Evolutionary conservation across 2,888 invertebrate species (phyloP), one percentile per base, ranked within the genome.

Genomic region (Tiphia femorata): DNA sequence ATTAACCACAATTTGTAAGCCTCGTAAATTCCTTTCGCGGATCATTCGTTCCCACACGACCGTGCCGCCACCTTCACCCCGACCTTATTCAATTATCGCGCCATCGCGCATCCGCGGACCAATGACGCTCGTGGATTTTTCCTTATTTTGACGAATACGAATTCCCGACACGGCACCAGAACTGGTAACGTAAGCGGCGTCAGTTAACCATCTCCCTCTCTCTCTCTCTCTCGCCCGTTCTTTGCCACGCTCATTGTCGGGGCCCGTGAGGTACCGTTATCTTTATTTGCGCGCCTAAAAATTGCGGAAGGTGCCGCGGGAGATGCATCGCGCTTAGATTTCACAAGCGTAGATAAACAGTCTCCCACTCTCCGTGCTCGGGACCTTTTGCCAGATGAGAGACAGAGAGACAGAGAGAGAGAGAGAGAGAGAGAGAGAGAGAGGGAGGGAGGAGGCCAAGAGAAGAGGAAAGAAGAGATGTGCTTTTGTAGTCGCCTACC

Each of bases 281-380:
- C 14, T 4, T 37, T 37, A 14, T 17, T 27, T 17, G 21, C 35
- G 12, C 27, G 27, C 14, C 2, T 2, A 10, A 41, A 21, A 23
- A 20, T n/a, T 2, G 21, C 3, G 10, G 19, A 5, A 7, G 33
- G n/a, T n/a, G 33, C 14, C 33, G 33, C 6, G 14, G 38, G 27
- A 56, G 57, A 52, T 53, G 58, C 65, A 64, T 48, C 53, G 64
- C 55, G 48, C 61, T 64, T 58, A 64, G 64, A 64, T 70, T 53
- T 55, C 64, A 70, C 58, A 72, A 58, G 64, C 55, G 54, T 61
- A 64, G 64, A 70, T 70, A 70, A 67, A 67, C 64, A 67, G 57
- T 67, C 62, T 64, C 67, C 64, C 60, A 58, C 57, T 67, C 47
- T 12, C 14, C n/a, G n/a, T n/a, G n/a, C 54, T 41, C 42, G 56